Base-by-base conservation (phyloP, 2,888 invertebrate species). In the Dilophus febrilis region DNA sequence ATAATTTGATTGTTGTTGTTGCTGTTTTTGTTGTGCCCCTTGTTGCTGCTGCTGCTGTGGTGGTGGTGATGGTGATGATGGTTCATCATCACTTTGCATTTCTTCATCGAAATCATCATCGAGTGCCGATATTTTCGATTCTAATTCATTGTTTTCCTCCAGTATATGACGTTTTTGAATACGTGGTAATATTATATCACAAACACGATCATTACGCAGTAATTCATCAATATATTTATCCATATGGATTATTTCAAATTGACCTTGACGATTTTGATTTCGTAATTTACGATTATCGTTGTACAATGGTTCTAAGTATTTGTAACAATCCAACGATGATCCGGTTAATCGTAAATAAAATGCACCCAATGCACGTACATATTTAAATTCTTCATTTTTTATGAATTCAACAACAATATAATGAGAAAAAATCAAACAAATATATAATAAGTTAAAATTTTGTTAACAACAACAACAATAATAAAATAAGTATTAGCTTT, bases 381-480 rank as follows among this genome's bases (percentile, higher is more conserved):
- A 98, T 66, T 98, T 98, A 56, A 94, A 98, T 57, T 98, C 95
- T 58, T 97, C 95, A 56, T 98, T 97, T 58, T 92, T 90, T 44
- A 99, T 97, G 57, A 98, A 98, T 57, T 99, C 98, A 1, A 98
- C 88, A 3, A 98, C 85, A 51, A 99, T 98, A 53, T 98, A n/a
- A n/a, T n/a, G n/a, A n/a, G n/a, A n/a, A n/a, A n/a, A n/a, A n/a
- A n/a, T n/a, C n/a, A n/a, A n/a, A n/a, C n/a, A n/a, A n/a, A n/a
- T n/a, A n/a, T n/a, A n/a, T n/a, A n/a, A n/a, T n/a, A n/a, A n/a
- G n/a, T n/a, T n/a, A n/a, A n/a, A n/a, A n/a, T n/a, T n/a, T n/a
- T n/a, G n/a, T n/a, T n/a, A n/a, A n/a, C n/a, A n/a, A n/a, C n/a
- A n/a, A n/a, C n/a, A n/a, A n/a, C n/a, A n/a, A n/a, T n/a, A n/a